Evolutionary conservation across 2,797 vertebrate species (phyloP), one percentile per base, ranked within the genome.

Genomic region (Clarias laeviceps): DNA sequence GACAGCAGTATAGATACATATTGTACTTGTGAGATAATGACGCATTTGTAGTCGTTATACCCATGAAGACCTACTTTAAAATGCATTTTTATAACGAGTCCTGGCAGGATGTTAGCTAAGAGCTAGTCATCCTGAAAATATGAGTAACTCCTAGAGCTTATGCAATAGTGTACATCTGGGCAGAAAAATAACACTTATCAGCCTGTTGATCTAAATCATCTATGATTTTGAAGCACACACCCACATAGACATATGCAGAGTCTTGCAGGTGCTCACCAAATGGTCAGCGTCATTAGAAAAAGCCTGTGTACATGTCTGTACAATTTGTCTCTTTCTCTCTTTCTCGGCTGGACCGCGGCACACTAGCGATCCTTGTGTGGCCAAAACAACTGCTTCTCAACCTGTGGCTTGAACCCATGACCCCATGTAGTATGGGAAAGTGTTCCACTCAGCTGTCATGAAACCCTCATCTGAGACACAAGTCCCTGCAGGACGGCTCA

Each of bases 381-480:
- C 88, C 82, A 85, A 89, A 92, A 93, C 94, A 95, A 95, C 93
- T 94, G 94, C 85, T 78, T 89, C 91, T 70, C 91, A 92, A 90
- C 93, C 94, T 93, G 91, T 85, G 88, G 37, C 2, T 74, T 85
- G 91, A 94, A 93, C 94, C 92, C 88, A 91, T 27, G 92, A 93
- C 93, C 89, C 80, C 88, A 89, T 92, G 90, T 93, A 91, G 93
- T 94, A 95, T 95, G 94, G 94, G 94, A 95, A 95, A 95, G 94
- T 94, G 91, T 89, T 79, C 27, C 85, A 84, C 90, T 94, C 95
- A 95, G 95, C 94, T 95, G 94, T 94, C 89, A 82, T 92, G 85
- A 87, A 89, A 87, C 66, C 81, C 79, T 88, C 84, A 76, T 81
- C 57, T 12, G n/a, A 78, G 54, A 72, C 84, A 37, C 68, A 79